Percentiles rank a stretch among this genome's conserved stretches.
Evolutionary conservation across 2,888 invertebrate genomes (phyloP).

Genomic region (Tachina grossa): DNA sequence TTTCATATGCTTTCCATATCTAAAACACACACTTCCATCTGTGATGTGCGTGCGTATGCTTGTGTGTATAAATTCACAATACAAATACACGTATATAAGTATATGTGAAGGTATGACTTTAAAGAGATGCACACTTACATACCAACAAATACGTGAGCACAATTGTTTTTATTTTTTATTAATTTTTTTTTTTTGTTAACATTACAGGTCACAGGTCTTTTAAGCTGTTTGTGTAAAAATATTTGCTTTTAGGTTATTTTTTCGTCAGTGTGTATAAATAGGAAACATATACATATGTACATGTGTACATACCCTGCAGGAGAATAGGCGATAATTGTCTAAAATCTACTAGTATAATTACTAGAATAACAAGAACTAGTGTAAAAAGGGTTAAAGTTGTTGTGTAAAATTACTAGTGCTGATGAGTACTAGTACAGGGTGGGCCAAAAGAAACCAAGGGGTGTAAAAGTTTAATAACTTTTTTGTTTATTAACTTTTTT

Average conservation of each 20-base stretch:
- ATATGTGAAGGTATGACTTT: neutral
- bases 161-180: constrained; percentile 28
- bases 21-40: neutral
- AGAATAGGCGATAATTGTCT: too few species aligned
- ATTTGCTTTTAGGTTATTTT: constrained; percentile 49
- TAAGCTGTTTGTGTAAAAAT: constrained; percentile 47
- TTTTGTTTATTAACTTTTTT: too few species aligned
- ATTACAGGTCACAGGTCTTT: constrained; percentile 67
- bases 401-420: too few species aligned
- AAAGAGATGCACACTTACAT: neutral
- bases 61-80: neutral
- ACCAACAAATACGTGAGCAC: neutral
- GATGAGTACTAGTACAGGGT: too few species aligned
- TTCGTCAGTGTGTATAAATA: neutral
- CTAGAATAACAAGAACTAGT: too few species aligned
- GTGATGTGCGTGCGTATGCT: neutral
- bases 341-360: too few species aligned
- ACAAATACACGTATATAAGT: neutral
- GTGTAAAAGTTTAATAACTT: too few species aligned
- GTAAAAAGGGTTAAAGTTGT: too few species aligned
- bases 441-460: too few species aligned
- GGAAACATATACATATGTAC: neutral
- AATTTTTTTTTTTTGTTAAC: constrained; percentile 49
- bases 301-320: too few species aligned
- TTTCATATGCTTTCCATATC: neutral